phyloP scores from a whole-genome alignment of 1,140 invertebrate genomes.

The Danaus plexippus region DNA sequence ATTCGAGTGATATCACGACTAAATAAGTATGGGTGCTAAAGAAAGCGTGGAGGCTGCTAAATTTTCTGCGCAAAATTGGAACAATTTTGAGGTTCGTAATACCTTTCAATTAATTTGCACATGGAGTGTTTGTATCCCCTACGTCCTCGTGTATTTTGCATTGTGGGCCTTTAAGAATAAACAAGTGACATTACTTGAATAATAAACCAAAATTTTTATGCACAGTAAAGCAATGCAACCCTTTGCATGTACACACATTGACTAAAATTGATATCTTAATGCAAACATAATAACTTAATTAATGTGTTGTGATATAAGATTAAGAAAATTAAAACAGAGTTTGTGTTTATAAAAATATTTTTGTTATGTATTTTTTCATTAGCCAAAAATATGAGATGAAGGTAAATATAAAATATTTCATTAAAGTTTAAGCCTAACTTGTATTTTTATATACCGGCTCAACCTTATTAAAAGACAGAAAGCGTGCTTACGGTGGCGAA shows the following conservation, averaged over 20 bases:
- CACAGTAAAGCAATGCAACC: constrained; percentile 48
- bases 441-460: too few species aligned
- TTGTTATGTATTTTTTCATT: constrained; percentile 5
- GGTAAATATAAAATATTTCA: constrained; percentile 4
- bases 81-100: constrained; percentile 79
- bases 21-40: constrained; percentile 78
- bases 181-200: constrained; percentile 38
- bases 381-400: constrained; percentile 2
- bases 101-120: constrained; percentile 66
- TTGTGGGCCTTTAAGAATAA: constrained; percentile 45
- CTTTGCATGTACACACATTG: constrained; percentile 57
- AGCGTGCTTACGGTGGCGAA: too few species aligned
- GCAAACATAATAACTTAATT: not conserved
- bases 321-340: constrained; percentile 1
- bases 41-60: constrained; percentile 81
- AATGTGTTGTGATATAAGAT: constrained; percentile 8
- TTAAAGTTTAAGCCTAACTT: not conserved
- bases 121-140: constrained; percentile 68
- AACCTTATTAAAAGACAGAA: too few species aligned
- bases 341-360: not conserved
- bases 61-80: constrained; percentile 82
- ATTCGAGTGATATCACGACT: constrained; percentile 64
- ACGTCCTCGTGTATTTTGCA: constrained; percentile 55
- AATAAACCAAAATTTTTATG: constrained; percentile 36
- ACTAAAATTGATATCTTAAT: constrained; percentile 25